phyloP scores from a whole-genome alignment of 2,113 vertebrate genomes.

The Bubo bubo region DNA sequence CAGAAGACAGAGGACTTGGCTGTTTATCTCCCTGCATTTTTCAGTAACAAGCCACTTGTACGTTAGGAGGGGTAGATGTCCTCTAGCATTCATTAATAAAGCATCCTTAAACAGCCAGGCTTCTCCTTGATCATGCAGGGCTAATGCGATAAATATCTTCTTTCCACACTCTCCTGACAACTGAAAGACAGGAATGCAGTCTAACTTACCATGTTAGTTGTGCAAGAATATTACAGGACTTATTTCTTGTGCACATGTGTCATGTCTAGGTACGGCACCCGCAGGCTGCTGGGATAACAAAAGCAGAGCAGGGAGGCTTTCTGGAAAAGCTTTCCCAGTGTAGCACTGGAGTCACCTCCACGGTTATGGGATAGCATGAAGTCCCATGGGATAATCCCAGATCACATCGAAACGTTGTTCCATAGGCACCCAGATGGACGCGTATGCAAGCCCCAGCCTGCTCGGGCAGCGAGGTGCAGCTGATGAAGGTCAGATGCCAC shows the following conservation, averaged over 20 bases:
- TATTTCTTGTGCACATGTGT: neutral
- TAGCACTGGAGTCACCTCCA: neutral
- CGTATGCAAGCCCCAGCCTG: neutral
- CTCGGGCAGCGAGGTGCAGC: fast-evolving
- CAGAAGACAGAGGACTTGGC: slow-evolving; percentile 45
- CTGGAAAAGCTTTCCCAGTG: neutral
- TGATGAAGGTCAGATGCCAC: neutral
- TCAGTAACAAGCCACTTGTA: slow-evolving; percentile 39
- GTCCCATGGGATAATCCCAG: neutral
- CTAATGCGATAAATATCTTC: slow-evolving; percentile 62
- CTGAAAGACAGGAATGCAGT: slow-evolving; percentile 60
- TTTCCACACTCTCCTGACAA: slow-evolving; percentile 55
- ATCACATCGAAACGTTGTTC: neutral
- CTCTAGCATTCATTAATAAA: slow-evolving; percentile 69
- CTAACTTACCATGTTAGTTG: neutral
- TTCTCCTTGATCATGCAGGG: slow-evolving; percentile 52
- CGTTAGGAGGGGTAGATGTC: slow-evolving; percentile 52
- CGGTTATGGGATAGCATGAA: fast-evolving
- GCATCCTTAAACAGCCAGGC: slow-evolving; percentile 45
- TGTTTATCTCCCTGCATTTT: slow-evolving; percentile 65
- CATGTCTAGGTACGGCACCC: fast-evolving
- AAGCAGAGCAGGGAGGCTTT: neutral
- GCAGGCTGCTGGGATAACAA: fast-evolving
- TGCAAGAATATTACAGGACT: neutral
- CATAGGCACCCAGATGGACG: fast-evolving